Evolutionary conservation across 2,113 vertebrate genomes (phyloP), one percentile per base, ranked within the genome.

Genomic region (Xenopus tropicalis): DNA sequence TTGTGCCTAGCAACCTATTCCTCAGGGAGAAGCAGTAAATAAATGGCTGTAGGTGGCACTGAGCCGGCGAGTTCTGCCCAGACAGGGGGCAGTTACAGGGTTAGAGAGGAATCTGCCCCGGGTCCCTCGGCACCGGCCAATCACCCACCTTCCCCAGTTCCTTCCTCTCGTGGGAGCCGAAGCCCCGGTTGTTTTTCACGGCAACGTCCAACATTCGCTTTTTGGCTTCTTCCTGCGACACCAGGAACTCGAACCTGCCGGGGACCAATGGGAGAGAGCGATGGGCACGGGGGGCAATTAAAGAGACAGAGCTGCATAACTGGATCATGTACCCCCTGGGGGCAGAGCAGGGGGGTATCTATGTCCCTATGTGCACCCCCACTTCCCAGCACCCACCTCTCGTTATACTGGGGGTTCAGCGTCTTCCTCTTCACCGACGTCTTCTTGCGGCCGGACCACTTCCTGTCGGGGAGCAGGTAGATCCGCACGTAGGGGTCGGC

Each of bases 391-490:
- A n/a, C 89, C 88, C 80, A 99, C 97, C 91, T 97, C 43, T 99
- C 93, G 69, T 96, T 88, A 0, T 95, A 99, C 14, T 86, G 80
- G 1, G 97, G 97, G 65, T 95, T 85, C 69, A 94, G 73, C 0
- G 92, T 96, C 79, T 86, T 96, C 78, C 83, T 94, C 83, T 91
- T 96, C 43, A 97, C 92, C 0, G 92, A 87, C 0, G 96, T 98
- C 78, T 85, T 93, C 86, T 90, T 97, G 59, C 96, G 91, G 78
- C 91, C 90, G 63, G 85, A 77, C 95, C 95, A 98, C 29, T 87
- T 86, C 78, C 93, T 93, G 24, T 98, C 96, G 5, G 96, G 97
- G 73, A 99, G 89, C 68, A 99, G 82, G 86, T 99, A 98, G 71
- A 98, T 79, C 14, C 92, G 94, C 52, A 98, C 94, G 0, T 99